These are phyloP conservation scores for Antidorcas marsupialis DNA, from an alignment of 2,113 vertebrate genomes.

Conservation along the genomic window DNA sequence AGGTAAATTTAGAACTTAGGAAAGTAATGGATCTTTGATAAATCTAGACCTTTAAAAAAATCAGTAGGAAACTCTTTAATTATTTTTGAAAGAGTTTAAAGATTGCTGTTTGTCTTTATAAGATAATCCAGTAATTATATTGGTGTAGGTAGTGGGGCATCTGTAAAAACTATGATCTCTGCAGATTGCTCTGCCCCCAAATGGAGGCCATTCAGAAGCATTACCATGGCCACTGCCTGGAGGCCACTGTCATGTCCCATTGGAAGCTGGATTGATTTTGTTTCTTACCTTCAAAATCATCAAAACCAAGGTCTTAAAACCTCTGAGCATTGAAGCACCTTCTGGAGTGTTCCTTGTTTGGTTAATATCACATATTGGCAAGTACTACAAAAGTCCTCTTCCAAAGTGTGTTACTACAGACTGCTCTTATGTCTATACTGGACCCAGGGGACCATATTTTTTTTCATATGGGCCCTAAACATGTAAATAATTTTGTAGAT, in stretches of 20 bases:
- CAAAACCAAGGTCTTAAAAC: not conserved
- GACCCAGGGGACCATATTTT: not conserved
- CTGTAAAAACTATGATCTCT: not conserved
- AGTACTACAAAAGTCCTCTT: not conserved
- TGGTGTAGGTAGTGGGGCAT: not conserved
- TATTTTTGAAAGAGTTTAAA: not conserved
- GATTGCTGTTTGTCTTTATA: not conserved
- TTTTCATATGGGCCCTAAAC: not conserved
- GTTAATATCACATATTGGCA: not conserved
- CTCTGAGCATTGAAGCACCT: not conserved
- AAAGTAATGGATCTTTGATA: not conserved
- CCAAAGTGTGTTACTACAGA: not conserved
- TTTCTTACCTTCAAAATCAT: conserved; percentile 14
- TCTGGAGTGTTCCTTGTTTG: not conserved
- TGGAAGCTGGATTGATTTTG: not conserved
- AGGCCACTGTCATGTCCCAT: not conserved
- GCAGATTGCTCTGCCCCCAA: not conserved
- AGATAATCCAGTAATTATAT: not conserved
- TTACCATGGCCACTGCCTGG: not conserved
- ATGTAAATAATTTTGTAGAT: conserved; percentile 50
- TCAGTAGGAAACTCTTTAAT: not conserved
- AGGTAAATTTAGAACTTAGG: not conserved
- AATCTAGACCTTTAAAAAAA: not conserved
- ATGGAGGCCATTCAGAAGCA: not conserved
- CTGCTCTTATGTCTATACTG: not conserved